Percentiles rank a stretch among this genome's conserved stretches.
Conservation (phyloP, 2,888 invertebrate genomes). For the Hemistola chrysoprasaria region DNA sequence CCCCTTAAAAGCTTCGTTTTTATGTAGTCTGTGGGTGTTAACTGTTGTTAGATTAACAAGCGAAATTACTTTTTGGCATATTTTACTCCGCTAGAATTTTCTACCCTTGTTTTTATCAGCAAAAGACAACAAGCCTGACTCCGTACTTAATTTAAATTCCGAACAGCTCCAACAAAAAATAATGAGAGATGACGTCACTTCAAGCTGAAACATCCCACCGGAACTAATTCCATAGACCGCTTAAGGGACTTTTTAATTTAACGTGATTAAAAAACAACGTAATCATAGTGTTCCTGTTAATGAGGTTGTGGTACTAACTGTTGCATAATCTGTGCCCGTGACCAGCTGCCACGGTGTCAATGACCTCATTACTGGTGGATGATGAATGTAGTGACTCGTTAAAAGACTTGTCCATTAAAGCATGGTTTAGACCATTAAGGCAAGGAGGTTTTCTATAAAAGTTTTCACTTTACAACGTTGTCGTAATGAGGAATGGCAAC, state of each 20-base stretch:
- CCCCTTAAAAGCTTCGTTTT: too few relatives aligned
- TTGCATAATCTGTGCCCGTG: slow-evolving; percentile 7
- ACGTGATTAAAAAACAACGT: slow-evolving; percentile 37
- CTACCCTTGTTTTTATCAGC: too few relatives aligned
- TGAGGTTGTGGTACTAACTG: slow-evolving; percentile 19
- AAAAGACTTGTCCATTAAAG: slow-evolving; percentile 67
- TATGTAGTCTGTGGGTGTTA: too few relatives aligned
- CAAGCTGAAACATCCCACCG: slow-evolving; percentile 21
- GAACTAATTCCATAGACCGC: slow-evolving; percentile 26
- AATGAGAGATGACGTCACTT: slow-evolving; percentile 25
- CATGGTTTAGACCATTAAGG: slow-evolving; percentile 45
- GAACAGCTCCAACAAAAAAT: slow-evolving; percentile 17
- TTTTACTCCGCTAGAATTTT: too few relatives aligned
- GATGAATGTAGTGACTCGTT: slow-evolving; percentile 67
- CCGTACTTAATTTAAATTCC: slow-evolving; percentile 19
- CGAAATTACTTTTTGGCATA: too few relatives aligned
- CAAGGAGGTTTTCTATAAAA: slow-evolving; percentile 26
- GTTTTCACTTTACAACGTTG: slow-evolving; percentile 2
- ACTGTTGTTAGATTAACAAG: too few relatives aligned
- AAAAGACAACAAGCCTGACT: slow-evolving; percentile 15
- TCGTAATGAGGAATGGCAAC: slow-evolving; percentile 5
- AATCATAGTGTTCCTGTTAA: slow-evolving; percentile 36
- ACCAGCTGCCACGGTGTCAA: slow-evolving; percentile 53
- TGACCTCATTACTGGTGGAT: slow-evolving; percentile 67
- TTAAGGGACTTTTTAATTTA: slow-evolving; percentile 30